These are phyloP conservation scores for Troglohyphantes excavatus DNA, from an alignment of 2,888 invertebrate genomes.

Conservation along the genomic window DNA sequence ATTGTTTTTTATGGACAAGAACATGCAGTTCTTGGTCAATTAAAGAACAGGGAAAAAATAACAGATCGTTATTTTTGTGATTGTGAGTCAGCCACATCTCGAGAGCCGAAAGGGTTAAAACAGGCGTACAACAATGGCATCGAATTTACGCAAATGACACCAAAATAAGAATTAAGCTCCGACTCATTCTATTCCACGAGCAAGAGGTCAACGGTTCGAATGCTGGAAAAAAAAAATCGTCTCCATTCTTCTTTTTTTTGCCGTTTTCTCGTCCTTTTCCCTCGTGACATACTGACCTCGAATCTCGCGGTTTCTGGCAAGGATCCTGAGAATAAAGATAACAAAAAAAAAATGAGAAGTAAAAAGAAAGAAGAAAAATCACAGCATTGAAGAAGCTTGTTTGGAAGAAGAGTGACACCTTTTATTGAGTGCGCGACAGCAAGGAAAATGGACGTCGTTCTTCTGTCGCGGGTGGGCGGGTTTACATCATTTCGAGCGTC, in stretches of 20 bases:
- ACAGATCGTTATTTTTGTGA: no score
- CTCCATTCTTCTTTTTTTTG: background rate
- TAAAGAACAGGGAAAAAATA: no score
- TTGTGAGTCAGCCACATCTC: no score
- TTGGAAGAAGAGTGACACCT: constrained; percentile 2
- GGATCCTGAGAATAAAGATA: background rate
- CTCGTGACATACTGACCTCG: constrained; percentile 65
- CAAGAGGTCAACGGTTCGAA: constrained; percentile 38
- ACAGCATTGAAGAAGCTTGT: background rate
- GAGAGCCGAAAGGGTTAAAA: no score
- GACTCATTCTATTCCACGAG: background rate
- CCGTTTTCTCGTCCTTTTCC: constrained; percentile 9
- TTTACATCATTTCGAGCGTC: background rate
- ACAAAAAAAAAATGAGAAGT: background rate
- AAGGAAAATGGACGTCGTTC: constrained; percentile 1
- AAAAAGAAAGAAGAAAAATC: background rate
- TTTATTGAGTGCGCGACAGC: background rate
- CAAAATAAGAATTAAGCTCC: no score
- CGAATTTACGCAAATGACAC: no score
- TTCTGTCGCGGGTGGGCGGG: background rate
- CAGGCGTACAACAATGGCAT: no score
- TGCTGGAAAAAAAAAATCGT: background rate
- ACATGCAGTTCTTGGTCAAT: no score
- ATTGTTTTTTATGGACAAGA: no score
- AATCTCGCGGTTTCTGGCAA: constrained; percentile 16